Conservation (phyloP, 2,797 vertebrate species). For the Bradypus variegatus region DNA sequence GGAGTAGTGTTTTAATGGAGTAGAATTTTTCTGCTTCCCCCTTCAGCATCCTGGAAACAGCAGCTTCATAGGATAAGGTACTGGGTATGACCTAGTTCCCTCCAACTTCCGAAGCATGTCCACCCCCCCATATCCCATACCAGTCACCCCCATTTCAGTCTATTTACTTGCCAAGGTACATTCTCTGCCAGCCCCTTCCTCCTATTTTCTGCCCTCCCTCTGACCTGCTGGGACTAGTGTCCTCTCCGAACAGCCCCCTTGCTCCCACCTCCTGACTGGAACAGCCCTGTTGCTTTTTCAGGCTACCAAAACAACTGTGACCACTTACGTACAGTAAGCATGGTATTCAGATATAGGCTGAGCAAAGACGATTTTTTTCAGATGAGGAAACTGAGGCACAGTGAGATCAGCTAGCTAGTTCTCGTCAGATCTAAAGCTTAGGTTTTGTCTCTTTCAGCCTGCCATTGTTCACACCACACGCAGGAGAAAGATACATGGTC, state of each 20-base stretch:
- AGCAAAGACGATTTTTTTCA: neutral
- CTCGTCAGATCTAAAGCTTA: neutral
- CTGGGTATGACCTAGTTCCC: neutral
- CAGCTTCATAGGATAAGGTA: neutral
- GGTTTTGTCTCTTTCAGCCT: neutral
- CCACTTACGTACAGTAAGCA: neutral
- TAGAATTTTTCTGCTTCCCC: neutral
- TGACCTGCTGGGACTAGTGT: neutral
- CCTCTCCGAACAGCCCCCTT: neutral
- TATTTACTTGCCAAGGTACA: accelerated
- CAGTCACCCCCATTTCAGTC: neutral
- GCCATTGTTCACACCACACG: neutral
- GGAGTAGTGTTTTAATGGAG: neutral
- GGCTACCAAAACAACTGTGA: neutral
- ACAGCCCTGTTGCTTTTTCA: neutral
- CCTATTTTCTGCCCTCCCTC: neutral
- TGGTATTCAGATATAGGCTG: neutral
- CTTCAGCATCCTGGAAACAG: neutral
- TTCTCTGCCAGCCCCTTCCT: neutral
- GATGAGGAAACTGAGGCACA: neutral
- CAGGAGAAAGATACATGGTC: neutral
- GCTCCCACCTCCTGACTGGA: neutral
- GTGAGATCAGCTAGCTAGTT: neutral
- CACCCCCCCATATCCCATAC: neutral
- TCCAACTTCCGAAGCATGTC: neutral